Percentiles rank a stretch among this genome's conserved stretches.
Conservation (phyloP, 2,113 vertebrate genomes). For the Chamaetylas fuelleborni region DNA sequence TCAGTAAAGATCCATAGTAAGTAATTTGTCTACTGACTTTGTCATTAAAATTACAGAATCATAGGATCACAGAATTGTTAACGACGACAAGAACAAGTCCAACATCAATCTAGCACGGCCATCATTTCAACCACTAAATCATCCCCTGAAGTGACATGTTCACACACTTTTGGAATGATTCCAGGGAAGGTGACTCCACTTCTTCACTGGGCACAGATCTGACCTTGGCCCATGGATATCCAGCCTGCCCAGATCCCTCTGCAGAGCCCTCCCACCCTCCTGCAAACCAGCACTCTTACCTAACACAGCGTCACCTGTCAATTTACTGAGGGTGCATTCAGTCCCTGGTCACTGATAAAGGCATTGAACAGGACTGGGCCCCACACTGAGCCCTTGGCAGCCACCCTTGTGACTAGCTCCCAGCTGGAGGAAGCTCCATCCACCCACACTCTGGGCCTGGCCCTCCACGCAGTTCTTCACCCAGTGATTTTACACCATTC, state of each 20-base stretch:
- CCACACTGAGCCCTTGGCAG: not conserved
- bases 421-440: not conserved
- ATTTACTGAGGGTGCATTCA: not conserved
- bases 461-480: too few relatives aligned
- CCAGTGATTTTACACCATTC: not conserved
- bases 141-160: not conserved
- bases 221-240: not conserved
- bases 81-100: not conserved
- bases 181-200: not conserved
- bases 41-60: not conserved
- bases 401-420: not conserved
- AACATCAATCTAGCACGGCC: not conserved
- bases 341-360: not conserved
- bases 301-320: rapidly evolving
- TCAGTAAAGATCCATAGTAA: not conserved
- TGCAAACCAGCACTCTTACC: not conserved
- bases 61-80: not conserved
- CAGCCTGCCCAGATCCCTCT: not conserved
- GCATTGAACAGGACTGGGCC: not conserved
- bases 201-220: not conserved
- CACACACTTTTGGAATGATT: not conserved
- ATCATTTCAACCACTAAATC: not conserved
- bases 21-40: not conserved
- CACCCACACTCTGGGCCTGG: not conserved
- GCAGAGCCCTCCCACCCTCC: not conserved